Evolutionary conservation across 2,888 invertebrate species (phyloP).

Genomic region (Eustalomyia histrio): DNA sequence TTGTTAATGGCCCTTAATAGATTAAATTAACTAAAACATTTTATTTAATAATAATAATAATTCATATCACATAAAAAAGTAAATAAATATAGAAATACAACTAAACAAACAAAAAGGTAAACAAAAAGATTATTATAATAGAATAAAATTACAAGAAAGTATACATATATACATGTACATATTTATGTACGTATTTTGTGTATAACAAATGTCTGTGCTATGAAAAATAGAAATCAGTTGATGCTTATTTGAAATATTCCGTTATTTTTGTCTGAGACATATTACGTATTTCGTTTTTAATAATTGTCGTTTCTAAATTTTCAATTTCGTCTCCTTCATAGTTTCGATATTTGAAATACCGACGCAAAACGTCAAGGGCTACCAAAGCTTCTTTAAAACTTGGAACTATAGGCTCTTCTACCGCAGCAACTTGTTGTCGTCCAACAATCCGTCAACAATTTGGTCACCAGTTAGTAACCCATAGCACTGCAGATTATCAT

Average conservation of each 20-base stretch:
- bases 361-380: conserved; percentile 23
- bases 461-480: conserved; percentile 18
- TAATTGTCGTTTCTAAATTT: conserved; percentile 8
- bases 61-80: too few relatives aligned
- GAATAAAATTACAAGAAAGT: too few relatives aligned
- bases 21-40: too few relatives aligned
- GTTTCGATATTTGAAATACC: conserved; percentile 14
- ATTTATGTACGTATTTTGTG: too few relatives aligned
- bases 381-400: conserved; percentile 20
- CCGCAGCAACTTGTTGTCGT: conserved; percentile 6
- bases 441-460: conserved; percentile 18
- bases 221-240: background rate
- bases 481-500: conserved; percentile 19
- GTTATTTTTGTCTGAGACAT: conserved; percentile 6
- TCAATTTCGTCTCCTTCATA: conserved; percentile 11
- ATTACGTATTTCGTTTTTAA: conserved; percentile 16
- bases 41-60: too few relatives aligned
- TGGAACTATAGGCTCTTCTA: conserved; percentile 17
- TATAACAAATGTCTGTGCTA: too few relatives aligned
- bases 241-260: background rate
- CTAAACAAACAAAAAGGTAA: too few relatives aligned
- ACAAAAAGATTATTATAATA: too few relatives aligned
- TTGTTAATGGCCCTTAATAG: too few relatives aligned
- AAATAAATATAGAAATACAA: too few relatives aligned
- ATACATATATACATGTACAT: too few relatives aligned